Percentiles rank a stretch among this genome's conserved stretches.
Conservation (phyloP, 2,888 invertebrate genomes). For the Spatulosminthurus flaviceps region DNA sequence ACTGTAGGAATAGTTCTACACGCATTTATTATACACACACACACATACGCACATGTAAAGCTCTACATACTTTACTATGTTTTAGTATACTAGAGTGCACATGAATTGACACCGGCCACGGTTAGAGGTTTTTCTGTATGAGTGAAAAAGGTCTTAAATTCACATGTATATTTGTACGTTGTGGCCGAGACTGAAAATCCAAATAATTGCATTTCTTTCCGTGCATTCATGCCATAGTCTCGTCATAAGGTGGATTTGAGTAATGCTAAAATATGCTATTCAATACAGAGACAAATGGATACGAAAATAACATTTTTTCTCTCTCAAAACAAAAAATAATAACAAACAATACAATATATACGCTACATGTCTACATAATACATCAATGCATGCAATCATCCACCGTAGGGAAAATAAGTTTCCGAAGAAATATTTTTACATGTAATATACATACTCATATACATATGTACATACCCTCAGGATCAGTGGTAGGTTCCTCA, state of each 20-base stretch:
- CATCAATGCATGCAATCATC: too few species aligned
- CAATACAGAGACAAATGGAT: background rate
- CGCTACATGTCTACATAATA: too few species aligned
- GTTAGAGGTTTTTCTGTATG: background rate
- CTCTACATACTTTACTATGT: too few species aligned
- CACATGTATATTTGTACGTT: too few species aligned
- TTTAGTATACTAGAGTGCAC: too few species aligned
- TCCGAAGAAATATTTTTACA: too few species aligned
- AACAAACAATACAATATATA: too few species aligned
- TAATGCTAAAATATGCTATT: background rate
- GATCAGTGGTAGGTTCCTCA: background rate
- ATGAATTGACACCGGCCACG: background rate
- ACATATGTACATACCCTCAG: background rate
- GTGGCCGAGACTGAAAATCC: background rate
- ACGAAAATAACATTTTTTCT: background rate
- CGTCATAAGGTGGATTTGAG: background rate
- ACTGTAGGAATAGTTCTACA: background rate
- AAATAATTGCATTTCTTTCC: constrained; percentile 4
- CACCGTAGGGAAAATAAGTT: too few species aligned
- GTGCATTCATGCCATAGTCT: background rate
- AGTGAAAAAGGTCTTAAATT: background rate
- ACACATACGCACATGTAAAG: background rate
- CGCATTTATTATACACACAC: background rate
- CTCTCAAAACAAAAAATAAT: too few species aligned
- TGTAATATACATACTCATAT: too few species aligned